Evolutionary conservation across 2,113 vertebrate species (phyloP), one percentile per base, ranked within the genome.

Genomic region (Pao palembangensis): DNA sequence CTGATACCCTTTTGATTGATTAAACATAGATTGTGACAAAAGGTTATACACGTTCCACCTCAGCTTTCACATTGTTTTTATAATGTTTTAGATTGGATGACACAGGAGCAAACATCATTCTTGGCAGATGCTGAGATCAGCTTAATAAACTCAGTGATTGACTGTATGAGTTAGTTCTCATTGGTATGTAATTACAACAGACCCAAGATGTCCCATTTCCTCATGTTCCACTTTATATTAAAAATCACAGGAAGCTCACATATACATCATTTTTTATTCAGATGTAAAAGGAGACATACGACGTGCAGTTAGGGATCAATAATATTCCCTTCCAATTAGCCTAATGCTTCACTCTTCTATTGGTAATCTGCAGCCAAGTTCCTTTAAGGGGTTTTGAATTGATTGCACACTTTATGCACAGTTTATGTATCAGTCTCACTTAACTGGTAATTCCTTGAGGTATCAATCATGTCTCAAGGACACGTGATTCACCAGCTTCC

Each of bases 231-330:
- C 21, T 16, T 64, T 31, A 13, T 53, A 19, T 56, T 17, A 15
- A 48, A 62, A 6, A 62, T 4, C 42, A 17, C 15, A 13, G 8
- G 31, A 18, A 53, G 49, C 42, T n/a, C n/a, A n/a, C n/a, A n/a
- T n/a, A n/a, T n/a, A n/a, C n/a, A n/a, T n/a, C n/a, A n/a, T n/a
- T 18, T 58, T 7, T 49, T 19, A 43, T 55, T 31, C 20, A 49
- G 21, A 61, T 34, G 51, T 44, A 65, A 25, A 55, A 58, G 23
- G 19, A 49, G 55, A 54, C 47, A 63, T 65, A 60, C 19, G 51
- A 28, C 41, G 41, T 47, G 58, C 64, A 53, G 57, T 56, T 58
- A 55, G 38, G 60, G 57, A 79, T 81, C 73, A 72, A 84, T 69
- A 59, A 66, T 55, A 64, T 61, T 47, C 16, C 48, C 48, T 55